These are phyloP conservation scores for Platerodrilus igneus DNA, from an alignment of 2,888 invertebrate genomes.

Conservation along the genomic window DNA sequence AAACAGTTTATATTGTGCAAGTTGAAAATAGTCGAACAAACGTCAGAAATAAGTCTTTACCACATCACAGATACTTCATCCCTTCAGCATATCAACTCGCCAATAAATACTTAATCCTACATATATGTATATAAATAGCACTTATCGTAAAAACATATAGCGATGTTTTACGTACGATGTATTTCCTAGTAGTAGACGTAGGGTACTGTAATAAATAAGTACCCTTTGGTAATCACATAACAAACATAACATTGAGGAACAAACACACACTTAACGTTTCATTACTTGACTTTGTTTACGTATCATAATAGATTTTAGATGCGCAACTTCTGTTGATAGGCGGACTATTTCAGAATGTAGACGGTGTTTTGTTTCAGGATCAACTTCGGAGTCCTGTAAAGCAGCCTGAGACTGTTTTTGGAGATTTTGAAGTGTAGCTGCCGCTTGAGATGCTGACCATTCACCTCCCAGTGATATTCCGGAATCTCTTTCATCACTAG, in stretches of 20 bases:
- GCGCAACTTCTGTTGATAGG: conserved; percentile 86
- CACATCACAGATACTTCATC: conserved; percentile 8
- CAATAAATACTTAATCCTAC: conserved; percentile 33
- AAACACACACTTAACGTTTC: neutral
- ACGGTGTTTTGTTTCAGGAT: conserved; percentile 65
- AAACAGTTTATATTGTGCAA: conserved; percentile 13
- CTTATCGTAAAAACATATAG: conserved; percentile 19
- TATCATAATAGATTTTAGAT: conserved; percentile 77
- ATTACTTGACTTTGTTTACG: too few species aligned
- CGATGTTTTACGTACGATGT: conserved; percentile 15
- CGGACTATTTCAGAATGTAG: conserved; percentile 82
- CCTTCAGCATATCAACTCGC: conserved; percentile 10
- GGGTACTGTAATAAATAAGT: conserved; percentile 13
- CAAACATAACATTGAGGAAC: too few species aligned
- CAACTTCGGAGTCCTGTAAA: conserved; percentile 35
- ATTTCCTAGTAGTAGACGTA: conserved; percentile 15
- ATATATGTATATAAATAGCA: conserved; percentile 35
- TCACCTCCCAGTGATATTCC: conserved; percentile 80
- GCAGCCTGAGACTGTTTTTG: conserved; percentile 45
- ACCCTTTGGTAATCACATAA: conserved; percentile 23
- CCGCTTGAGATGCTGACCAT: conserved; percentile 50
- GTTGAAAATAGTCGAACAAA: conserved; percentile 12
- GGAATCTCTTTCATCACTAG: conserved; percentile 85
- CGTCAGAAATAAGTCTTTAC: conserved; percentile 6
- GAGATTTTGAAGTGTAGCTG: conserved; percentile 42